A percentile compares a stretch with the other conserved stretches of the same genome.
These are phyloP conservation scores for Channallabes apus DNA, from an alignment of 2,797 vertebrate species.

Conservation along the genomic window DNA sequence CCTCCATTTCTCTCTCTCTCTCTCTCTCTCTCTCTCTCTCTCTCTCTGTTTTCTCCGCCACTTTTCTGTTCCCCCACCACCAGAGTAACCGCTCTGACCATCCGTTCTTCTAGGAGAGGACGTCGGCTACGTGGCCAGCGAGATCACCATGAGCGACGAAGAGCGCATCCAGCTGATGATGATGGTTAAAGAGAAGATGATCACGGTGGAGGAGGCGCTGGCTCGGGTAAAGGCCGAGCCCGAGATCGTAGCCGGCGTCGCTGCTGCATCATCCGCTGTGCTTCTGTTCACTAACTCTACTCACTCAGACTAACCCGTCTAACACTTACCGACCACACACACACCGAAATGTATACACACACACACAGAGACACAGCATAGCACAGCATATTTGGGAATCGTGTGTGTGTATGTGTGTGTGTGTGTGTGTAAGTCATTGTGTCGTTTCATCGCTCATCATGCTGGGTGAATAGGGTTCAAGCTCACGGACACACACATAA, in stretches of 20 bases:
- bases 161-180: slow-evolving; percentile 98
- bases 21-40: background rate
- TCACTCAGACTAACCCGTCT: slow-evolving; percentile 69
- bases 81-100: background rate
- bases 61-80: background rate
- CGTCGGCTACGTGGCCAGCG: slow-evolving; percentile 94
- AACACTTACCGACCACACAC: slow-evolving; percentile 20
- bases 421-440: too few relatives aligned
- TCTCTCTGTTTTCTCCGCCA: background rate
- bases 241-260: background rate
- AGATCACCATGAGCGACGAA: slow-evolving; percentile 98
- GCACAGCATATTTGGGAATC: slow-evolving; percentile 62
- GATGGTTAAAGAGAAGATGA: slow-evolving; percentile 99
- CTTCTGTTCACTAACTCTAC: slow-evolving; percentile 72
- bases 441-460: background rate
- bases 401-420: too few relatives aligned
- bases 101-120: slow-evolving; percentile 83
- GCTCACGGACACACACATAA: background rate
- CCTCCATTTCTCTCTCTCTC: too few relatives aligned
- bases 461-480: background rate
- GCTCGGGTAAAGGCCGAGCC: slow-evolving; percentile 82
- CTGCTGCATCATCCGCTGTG: slow-evolving; percentile 9
- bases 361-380: slow-evolving; percentile 49
- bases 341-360: slow-evolving; percentile 43
- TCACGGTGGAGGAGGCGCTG: slow-evolving; percentile 96